These are phyloP conservation scores for Arrhopalites spinosus DNA, from an alignment of 2,888 invertebrate species.

Conservation along the genomic window DNA sequence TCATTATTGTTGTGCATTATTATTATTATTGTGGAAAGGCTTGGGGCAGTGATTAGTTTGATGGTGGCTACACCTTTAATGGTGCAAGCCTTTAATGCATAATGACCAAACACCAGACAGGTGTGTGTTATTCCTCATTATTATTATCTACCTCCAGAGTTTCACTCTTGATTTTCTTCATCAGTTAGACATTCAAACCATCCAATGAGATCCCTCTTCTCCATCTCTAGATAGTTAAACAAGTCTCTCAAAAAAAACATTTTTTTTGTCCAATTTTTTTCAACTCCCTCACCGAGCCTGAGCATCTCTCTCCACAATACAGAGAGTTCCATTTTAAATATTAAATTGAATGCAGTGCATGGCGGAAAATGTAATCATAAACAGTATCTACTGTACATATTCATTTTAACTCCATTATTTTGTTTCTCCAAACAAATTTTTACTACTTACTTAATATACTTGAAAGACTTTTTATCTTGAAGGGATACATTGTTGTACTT, in stretches of 20 bases:
- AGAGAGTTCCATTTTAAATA: not conserved
- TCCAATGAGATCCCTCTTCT: too few species aligned
- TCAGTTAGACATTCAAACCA: not conserved
- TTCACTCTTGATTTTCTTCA: conserved; percentile 18
- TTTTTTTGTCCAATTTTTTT: not conserved
- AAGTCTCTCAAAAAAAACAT: too few species aligned
- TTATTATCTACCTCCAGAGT: conserved; percentile 18
- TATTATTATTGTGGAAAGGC: not conserved
- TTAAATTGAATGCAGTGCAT: not conserved
- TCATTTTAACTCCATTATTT: not conserved
- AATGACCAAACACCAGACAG: conserved; percentile 25
- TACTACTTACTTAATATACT: not conserved
- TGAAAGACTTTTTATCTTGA: too few species aligned
- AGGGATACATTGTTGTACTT: too few species aligned
- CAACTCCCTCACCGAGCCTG: conserved; percentile 9
- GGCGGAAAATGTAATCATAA: not conserved
- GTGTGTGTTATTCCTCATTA: conserved; percentile 32
- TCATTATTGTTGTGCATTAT: not conserved
- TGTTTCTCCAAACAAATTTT: conserved; percentile 1
- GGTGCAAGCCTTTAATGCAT: conserved; percentile 22
- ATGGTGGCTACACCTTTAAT: conserved; percentile 27
- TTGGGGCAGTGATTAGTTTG: conserved; percentile 29
- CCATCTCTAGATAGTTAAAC: too few species aligned
- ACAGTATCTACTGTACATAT: not conserved
- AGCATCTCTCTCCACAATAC: not conserved